Base-by-base conservation (phyloP, 2,888 invertebrate species). In the Ormyrus labotus region DNA sequence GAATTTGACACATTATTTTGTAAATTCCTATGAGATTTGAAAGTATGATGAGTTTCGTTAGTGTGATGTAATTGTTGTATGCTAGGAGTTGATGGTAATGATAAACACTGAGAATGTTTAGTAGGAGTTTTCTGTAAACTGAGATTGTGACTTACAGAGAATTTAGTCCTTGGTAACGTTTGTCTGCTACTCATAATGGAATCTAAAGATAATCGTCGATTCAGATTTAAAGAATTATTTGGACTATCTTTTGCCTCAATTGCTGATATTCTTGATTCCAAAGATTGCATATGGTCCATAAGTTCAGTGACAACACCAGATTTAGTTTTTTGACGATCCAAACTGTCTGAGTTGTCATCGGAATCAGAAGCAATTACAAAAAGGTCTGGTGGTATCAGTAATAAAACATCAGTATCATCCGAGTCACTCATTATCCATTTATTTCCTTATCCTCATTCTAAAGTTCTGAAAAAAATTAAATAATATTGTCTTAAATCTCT, bases 401-500 rank as follows among this genome's bases (percentile, higher is more conserved):
- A 91, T 83, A 96, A 92, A 87, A 96, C 94, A 91, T 96, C 96
- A 5, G 96, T 96, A 91, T 96, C 96, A 93, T 96, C 96, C 82
- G 94, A 93, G 88, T 94, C 94, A 91, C 94, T 94, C 94, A 94
- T 94, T 88, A 91, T 91, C 88, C 85, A 85, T 64, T 58, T 70
- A 64, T 50, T 70, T 58, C 60, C 13, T 70, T 74, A 73, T 73
- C 61, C 11, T n/a, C 78, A 78, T 61, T 50, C 70, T 51, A 63
- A 19, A 63, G 60, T 76, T 78, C 75, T 73, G 67, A 65, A 76
- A 79, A 70, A 58, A 7, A 11, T 63, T 57, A 63, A 55, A 47
- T 8, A 8, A 63, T 11, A 45, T 2, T 45, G 13, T 48, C 57
- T 10, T 50, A 70, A 51, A 19, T 50, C 58, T 70, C 4, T 13